Evolutionary conservation across 1,140 invertebrate species (phyloP).

Genomic region (Hesperophylax magnus): DNA sequence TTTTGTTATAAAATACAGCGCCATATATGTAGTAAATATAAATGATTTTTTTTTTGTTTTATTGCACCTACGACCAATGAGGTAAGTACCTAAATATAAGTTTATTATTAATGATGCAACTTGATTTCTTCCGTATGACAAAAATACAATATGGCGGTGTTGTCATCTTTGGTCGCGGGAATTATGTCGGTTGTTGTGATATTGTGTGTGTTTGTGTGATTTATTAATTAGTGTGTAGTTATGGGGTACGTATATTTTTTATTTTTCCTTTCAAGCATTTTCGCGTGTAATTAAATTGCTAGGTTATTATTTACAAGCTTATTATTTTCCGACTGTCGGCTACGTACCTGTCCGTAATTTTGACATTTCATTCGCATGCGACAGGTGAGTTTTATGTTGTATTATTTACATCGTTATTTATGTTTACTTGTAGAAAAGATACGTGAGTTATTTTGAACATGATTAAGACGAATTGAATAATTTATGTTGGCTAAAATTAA

Average conservation of each 20-base stretch:
- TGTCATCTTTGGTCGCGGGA: conserved; percentile 42
- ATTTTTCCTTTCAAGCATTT: not conserved
- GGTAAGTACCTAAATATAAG: not conserved
- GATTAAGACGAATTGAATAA: not conserved
- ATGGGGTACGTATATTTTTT: conserved; percentile 11
- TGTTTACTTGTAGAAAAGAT: not conserved
- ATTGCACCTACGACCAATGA: not conserved
- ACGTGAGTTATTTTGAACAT: not conserved
- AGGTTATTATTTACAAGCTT: not conserved
- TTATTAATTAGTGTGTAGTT: conserved; percentile 19
- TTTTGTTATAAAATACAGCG: not conserved
- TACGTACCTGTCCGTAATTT: conserved; percentile 36
- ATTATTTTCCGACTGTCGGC: conserved; percentile 24
- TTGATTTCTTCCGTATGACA: conserved; percentile 24
- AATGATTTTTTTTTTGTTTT: not conserved
- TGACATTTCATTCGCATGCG: conserved; percentile 46
- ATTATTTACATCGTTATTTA: conserved; percentile 7
- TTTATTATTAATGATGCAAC: not conserved
- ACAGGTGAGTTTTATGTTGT: conserved; percentile 42
- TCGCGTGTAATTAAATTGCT: not conserved
- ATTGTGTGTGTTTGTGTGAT: conserved; percentile 20
- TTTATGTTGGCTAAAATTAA: not conserved
- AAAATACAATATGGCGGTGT: conserved; percentile 50
- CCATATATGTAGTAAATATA: not conserved
- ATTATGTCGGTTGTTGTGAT: conserved; percentile 24